Evolutionary conservation across 2,113 vertebrate genomes (phyloP), one percentile per base, ranked within the genome.

Genomic region (Aegithalos caudatus): DNA sequence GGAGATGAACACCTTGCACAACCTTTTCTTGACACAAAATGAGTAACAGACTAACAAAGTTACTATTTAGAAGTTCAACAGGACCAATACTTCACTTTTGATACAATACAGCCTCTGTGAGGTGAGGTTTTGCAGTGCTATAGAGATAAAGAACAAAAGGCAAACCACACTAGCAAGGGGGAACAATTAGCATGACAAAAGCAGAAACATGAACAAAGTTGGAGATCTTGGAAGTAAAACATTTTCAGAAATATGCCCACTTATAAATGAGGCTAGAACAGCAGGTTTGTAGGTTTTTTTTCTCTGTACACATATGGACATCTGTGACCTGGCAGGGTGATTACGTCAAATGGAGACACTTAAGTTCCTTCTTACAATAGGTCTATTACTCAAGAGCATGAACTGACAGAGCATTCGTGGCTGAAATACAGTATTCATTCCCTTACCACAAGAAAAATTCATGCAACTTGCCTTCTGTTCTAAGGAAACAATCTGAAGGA

Each of bases 281-380:
- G 14, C 27, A 81, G 16, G 17, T 69, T 78, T 17, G 18, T 17
- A 57, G 10, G 9, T 85, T 90, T 48, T 69, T 69, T 23, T 27
- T 60, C 45, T 42, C 50, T 15, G 12, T 28, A 37, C 69, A 33
- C 14, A 12, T 42, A 82, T 33, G 12, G 50, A 45, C 8, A 84
- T 12, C 45, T 37, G 33, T n/a, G 45, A 73, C 29, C n/a, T 51
- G 42, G 11, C 2, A 4, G 16, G 12, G 18, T 0, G 0, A 74
- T 53, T 15, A 66, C n/a, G 50, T 65, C 38, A 38, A 69, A 69
- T 5, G 3, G 44, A 90, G 16, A 53, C 7, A 48, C 29, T 35
- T 14, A 70, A 61, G 31, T 10, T 87, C 56, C 24, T 70, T 56
- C 65, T 69, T 47, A 35, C 17, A 83, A 20, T 7, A 71, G 0